Base-by-base conservation (phyloP, 2,888 invertebrate genomes). In the Neoscelio sp. region DNA sequence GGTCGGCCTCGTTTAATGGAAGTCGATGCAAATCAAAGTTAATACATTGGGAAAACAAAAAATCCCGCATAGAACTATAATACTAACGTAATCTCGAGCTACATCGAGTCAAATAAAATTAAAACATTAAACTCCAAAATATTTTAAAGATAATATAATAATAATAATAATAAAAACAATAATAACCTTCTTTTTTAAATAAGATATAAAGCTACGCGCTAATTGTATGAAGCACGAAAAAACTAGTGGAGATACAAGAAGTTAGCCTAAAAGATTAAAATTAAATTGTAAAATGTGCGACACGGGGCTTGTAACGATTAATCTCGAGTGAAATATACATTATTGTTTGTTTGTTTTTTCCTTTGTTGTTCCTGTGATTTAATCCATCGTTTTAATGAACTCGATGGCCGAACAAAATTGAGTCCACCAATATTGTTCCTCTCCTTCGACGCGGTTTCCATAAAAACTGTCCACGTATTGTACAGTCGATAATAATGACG, bases 401-500 rank as follows among this genome's bases (percentile, higher is more conserved):
- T 98, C 98, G 60, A 99, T 97, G 48, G 98, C 98, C 0, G 98
- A 96, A 87, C 96, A 96, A 92, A 99, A 99, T 91, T 99, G 98
- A 62, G 98, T 98, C 99, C 99, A 99, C 95, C 98, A 98, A 91
- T 99, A 99, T 86, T 96, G 95, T 87, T 98, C 97, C 91, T 98
- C 98, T 52, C 98, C 98, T 79, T 93, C 93, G 73, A 98, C 92
- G 79, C 95, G 94, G 82, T 94, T 93, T 67, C 95, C 96, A 87
- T 97, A 97, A 90, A 98, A 97, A 84, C 97, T 97, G 90, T 95
- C 96, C 82, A 99, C 97, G 91, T 98, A 98, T 91, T 99, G 98
- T 83, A 99, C 95, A 20, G 98, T 99, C 7, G 99, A 99, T 71
- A 99, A 93, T 75, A 99, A 92, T 70, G 96, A 96, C 33, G 96